Conservation (phyloP, 2,113 vertebrate genomes). For the Myanophis thanlyinensis region DNA sequence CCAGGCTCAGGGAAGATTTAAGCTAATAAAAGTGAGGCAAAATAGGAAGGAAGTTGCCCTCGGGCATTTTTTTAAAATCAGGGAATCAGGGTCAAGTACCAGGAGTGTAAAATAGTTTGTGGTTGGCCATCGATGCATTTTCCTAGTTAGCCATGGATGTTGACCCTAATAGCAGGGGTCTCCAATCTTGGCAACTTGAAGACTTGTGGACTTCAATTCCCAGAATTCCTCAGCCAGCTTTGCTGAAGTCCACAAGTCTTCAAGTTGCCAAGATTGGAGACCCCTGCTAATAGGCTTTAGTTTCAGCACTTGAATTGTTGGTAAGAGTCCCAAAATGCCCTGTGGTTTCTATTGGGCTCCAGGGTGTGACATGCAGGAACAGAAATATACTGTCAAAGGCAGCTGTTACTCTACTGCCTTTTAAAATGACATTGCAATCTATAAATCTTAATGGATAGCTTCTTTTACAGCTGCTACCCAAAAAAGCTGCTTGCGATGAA, state of each 20-base stretch:
- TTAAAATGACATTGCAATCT: constrained; percentile 5
- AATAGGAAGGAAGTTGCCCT: not conserved
- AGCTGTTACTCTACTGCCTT: not conserved
- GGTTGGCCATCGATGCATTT: not conserved
- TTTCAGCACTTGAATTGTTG: not conserved
- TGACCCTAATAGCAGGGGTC: no score
- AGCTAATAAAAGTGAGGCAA: not conserved
- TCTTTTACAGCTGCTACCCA: not conserved
- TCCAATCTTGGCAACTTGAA: no score
- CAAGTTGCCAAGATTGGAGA: no score
- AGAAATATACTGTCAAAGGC: not conserved
- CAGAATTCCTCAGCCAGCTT: no score
- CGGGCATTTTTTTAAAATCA: not conserved
- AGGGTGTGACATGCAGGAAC: not conserved
- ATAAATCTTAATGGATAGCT: constrained; percentile 24
- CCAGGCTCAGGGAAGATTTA: not conserved
- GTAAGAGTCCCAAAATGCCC: not conserved
- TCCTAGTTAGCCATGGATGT: not conserved
- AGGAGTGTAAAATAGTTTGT: not conserved
- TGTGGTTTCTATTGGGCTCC: not conserved
- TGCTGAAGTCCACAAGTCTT: no score
- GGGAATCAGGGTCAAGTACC: not conserved
- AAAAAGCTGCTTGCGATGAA: constrained; percentile 17
- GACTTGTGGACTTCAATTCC: no score
- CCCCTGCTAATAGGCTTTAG: not conserved